Base-by-base conservation (phyloP, 2,888 invertebrate genomes). In the Lysandra bellargus region DNA sequence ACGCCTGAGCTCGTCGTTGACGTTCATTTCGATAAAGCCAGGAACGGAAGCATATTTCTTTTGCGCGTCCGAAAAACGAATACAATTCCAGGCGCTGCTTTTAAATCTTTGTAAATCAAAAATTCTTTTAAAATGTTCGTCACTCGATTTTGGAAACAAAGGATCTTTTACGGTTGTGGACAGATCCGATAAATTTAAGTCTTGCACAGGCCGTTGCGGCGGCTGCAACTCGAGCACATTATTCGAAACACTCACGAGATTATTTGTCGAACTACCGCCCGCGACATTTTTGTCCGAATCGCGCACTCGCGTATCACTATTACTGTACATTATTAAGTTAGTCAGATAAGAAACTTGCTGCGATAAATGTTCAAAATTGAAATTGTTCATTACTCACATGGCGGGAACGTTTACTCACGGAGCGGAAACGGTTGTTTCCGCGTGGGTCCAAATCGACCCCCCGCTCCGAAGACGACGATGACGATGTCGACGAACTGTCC, bases 331-430 rank as follows among this genome's bases (percentile, higher is more conserved):
- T 12, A 60, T 60, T 60, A 60, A 60, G 17, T 17, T 60, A 14
- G 60, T 60, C 17, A 60, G 60, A 17, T 60, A 60, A 5, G 60
- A 60, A 60, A 60, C 60, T 60, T 60, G 17, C 5, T 23, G 23
- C 23, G 23, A 23, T 23, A 23, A 23, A 23, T 23, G 23, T 23
- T 23, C 23, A 23, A 23, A n/a, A n/a, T n/a, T n/a, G n/a, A n/a
- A n/a, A 60, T 60, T 60, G 60, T 60, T 60, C 60, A 60, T 60
- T 60, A 60, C 60, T 60, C 60, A n/a, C 60, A 60, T 60, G 60
- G 17, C 60, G 60, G 60, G 60, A 60, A 4, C 60, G 60, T 60
- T 60, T 60, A 60, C 60, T 60, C 17, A 60, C 60, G 60, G 14
- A 4, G 60, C 60, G 60, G 60, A 60, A 14, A 60, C 60, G 60